Evolutionary conservation across 2,113 vertebrate genomes (phyloP).

Genomic region (Brienomyrus longianalis): DNA sequence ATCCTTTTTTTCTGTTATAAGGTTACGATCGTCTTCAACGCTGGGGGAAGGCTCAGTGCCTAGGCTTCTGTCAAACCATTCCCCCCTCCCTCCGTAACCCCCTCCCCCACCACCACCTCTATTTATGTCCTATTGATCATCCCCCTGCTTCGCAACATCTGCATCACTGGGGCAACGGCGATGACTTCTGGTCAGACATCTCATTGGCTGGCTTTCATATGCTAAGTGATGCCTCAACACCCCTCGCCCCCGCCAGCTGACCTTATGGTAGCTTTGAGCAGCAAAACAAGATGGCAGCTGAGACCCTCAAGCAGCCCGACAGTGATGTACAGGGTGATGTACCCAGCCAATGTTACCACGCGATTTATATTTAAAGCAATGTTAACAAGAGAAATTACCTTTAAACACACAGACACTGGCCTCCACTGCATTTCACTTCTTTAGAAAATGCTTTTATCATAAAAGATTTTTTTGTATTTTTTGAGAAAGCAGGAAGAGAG

Average conservation of each 20-base stretch:
- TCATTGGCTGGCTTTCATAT: neutral
- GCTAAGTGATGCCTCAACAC: neutral
- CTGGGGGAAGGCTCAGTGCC: neutral
- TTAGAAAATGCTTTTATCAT: neutral
- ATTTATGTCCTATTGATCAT: constrained; percentile 4
- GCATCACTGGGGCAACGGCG: constrained; percentile 9
- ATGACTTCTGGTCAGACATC: neutral
- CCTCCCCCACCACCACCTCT: neutral
- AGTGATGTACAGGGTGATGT: neutral
- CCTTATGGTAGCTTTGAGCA: neutral
- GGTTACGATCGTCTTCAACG: neutral
- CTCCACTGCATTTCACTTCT: neutral
- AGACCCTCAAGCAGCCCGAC: neutral
- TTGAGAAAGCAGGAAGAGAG: neutral
- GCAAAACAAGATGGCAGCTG: neutral
- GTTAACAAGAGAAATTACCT: neutral
- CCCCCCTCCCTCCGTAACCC: neutral
- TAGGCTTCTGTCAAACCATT: neutral
- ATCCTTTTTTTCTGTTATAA: neutral
- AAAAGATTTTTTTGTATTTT: neutral
- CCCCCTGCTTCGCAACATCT: constrained; percentile 1
- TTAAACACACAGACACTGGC: neutral
- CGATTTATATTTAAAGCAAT: neutral
- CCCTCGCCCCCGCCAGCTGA: neutral
- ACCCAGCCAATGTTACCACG: neutral